Base-by-base conservation (phyloP, 2,113 vertebrate species). In the Rhinopomastus cyanomelas region DNA sequence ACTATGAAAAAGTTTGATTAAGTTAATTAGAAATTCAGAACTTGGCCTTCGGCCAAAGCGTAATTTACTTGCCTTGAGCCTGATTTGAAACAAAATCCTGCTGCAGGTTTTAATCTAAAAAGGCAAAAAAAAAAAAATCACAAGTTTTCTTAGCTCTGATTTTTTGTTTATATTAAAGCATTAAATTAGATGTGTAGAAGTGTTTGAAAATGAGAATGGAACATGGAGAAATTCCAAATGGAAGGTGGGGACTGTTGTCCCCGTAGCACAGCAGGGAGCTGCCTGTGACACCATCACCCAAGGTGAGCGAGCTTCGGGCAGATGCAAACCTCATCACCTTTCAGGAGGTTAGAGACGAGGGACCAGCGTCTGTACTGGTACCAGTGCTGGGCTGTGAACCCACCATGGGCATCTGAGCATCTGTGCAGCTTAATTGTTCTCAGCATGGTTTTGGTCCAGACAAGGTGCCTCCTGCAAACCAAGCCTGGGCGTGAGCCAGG, bases 21-120 rank as follows among this genome's bases (percentile, higher is more conserved):
- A 71, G 76, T 81, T 91, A 95, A 95, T 92, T 95, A 92, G 88
- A 87, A 92, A 91, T 82, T 69, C 79, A 85, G 59, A 71, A 49
- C 75, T 82, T 94, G 93, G 93, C 88, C 90, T 95, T 73, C 79
- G 68, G 90, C 95, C 85, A 94, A 85, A 80, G 75, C 8, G 26
- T 36, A 62, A 85, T 92, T 94, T 87, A 17, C 8, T 92, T 87
- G 79, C 81, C 36, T 34, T 5, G 0, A 85, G 25, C 36, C 8
- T 1, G 2, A 49, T 72, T 57, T 49, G 72, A 92, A 91, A 92
- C n/a, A 19, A 75, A 89, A 72, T 53, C 60, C 65, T 76, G 2
- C 12, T 53, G 51, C 44, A 46, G 69, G 67, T 64, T 88, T 85
- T 29, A 29, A 75, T 29, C 27, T 72, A 26, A 49, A 88, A n/a